These are phyloP conservation scores for Pseudobourletiella spinata DNA, from an alignment of 1,140 invertebrate species.

Conservation along the genomic window DNA sequence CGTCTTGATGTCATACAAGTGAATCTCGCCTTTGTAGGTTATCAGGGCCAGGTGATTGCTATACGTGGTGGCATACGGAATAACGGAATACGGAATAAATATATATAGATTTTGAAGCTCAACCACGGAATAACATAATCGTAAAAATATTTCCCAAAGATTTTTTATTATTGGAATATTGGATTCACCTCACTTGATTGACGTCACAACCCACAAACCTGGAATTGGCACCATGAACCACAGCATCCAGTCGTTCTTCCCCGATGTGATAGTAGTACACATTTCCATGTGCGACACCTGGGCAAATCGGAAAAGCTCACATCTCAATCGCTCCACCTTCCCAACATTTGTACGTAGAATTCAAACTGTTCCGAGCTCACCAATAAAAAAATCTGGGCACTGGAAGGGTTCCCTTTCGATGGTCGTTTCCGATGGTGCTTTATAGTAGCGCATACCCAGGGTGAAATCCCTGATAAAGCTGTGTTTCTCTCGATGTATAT, in stretches of 20 bases:
- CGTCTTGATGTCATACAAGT: constrained; percentile 19
- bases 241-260: constrained; percentile 15
- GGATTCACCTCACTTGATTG: constrained; percentile 19
- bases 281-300: constrained; percentile 17
- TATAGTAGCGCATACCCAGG: constrained; percentile 19
- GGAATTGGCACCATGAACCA: constrained; percentile 22
- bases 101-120: no score
- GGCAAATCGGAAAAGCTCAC: not conserved
- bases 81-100: no score
- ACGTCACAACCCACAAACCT: constrained; percentile 22
- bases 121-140: no score
- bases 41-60: constrained; percentile 19
- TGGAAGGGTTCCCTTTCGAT: constrained; percentile 12
- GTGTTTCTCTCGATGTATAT: constrained; percentile 10
- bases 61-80: no score
- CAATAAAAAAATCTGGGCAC: constrained; percentile 22
- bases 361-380: not conserved
- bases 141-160: no score
- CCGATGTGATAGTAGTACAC: constrained; percentile 30
- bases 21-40: constrained; percentile 20
- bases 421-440: constrained; percentile 23
- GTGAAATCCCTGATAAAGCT: constrained; percentile 28
- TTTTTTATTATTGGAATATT: not conserved
- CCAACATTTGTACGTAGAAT: not conserved
- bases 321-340: not conserved